Evolutionary conservation across 2,888 invertebrate species (phyloP), one percentile per base, ranked within the genome.

Genomic region (Melinopterus prodromus): DNA sequence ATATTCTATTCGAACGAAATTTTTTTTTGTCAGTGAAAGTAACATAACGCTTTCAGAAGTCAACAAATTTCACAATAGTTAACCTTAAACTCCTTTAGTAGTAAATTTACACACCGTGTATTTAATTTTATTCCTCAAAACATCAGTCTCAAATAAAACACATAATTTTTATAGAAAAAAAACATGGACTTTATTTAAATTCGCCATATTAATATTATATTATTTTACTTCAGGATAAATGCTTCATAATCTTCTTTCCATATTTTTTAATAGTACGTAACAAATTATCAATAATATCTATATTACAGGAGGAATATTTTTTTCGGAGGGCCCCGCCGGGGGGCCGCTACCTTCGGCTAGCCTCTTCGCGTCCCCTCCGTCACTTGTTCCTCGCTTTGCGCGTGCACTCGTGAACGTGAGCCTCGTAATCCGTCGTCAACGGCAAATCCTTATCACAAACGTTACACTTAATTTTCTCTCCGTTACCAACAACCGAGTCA

Each of bases 401-500:
- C 74, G 82, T 76, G 77, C 84, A 84, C 6, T 82, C 77, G 14
- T 71, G 70, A 16, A 83, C 83, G 69, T 84, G 84, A 2, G 78
- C 76, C 71, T 83, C 82, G 75, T 82, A 83, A 16, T 83, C 79
- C 7, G 77, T 80, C 38, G 77, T 80, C 15, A 82, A 35, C 4
- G 76, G 35, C 36, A 84, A 80, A 69, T 79, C 77, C 71, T 81
- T 71, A 77, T 83, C 81, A 79, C 84, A 84, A 53, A 81, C 78
- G 69, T 76, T 71, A 69, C 83, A 84, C 6, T 78, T 77, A 12
- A 82, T 78, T 9, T 75, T 79, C 6, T 26, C 12, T 37, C 37
- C 78, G 70, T 69, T 53, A 74, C 69, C 79, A 14, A 36, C 35
- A 6, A 77, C 26, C 3, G 74, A 38, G 2, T 79, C 80, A 16